Evolutionary conservation across 2,797 vertebrate genomes (phyloP), one percentile per base, ranked within the genome.

Genomic region (Semotilus atromaculatus): DNA sequence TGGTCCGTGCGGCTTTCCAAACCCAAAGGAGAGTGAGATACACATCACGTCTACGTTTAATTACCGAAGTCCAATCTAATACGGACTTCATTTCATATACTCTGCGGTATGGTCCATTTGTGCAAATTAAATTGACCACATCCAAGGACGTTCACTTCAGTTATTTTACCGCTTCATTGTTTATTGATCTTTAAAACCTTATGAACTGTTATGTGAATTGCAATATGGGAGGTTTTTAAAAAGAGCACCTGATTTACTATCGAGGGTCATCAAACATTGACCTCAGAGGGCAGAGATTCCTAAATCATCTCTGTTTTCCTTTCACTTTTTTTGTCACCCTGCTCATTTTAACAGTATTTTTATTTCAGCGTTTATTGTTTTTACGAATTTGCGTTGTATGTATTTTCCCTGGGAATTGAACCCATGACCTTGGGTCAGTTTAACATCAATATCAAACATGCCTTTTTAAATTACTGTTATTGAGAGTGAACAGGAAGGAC

Each of bases 131-230:
- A 86, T 18, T 82, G 73, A 67, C 60, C 80, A 58, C 74, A 19
- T 43, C 26, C 4, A 62, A 40, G 14, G 21, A 29, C 67, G 21
- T 60, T n/a, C 6, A 40, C 40, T 78, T 64, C 21, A 19, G 43
- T 58, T 75, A 66, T 62, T 55, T 64, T 60, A 83, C 76, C 73
- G 40, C 34, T 67, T 16, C 18, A 76, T 81, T 64, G 81, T 40
- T 83, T 80, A 82, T 89, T 72, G 76, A 83, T 74, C 75, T 48
- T 74, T 31, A 70, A 67, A 71, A 83, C 80, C 55, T 66, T 66
- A 31, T 70, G 38, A 73, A 53, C 58, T 83, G 31, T 55, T 77
- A 58, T 36, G 64, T 21, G 2, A 55, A 11, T 64, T 71, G 34
- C 23, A 78, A 73, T n/a, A 40, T 29, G 19, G 51, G 64, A 64